Base-by-base conservation (phyloP, 2,888 invertebrate species). In the Sminthurides aquaticus region DNA sequence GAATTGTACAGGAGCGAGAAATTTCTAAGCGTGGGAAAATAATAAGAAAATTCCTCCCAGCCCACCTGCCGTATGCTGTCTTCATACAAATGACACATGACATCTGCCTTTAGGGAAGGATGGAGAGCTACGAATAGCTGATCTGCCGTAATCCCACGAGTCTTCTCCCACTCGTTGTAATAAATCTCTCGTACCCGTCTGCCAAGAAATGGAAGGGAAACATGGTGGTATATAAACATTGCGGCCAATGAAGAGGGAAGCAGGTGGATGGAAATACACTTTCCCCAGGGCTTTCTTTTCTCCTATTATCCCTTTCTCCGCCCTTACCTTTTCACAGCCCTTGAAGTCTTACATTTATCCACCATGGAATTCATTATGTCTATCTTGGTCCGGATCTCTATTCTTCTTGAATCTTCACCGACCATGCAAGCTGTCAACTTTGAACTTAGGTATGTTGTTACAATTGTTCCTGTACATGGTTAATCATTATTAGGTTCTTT, bases 91-190 rank as follows among this genome's bases (percentile, higher is more conserved):
- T 71, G 67, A 55, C 67, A 68, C 66, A 68, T 62, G 5, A 71
- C 71, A 54, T 72, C 74, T 1, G 69, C 64, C 26, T 68, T 72
- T 1, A 74, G 59, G 2, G 68, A 66, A n/a, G 74, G 72, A 52
- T 70, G 69, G 18, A 74, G 57, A 0, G 72, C 67, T 3, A 59
- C 27, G 48, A 74, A 74, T 11, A 74, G 61, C 26, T 64, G 60
- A 2, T 60, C 56, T 2, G 69, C 66, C 24, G 61, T 57, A 34
- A 71, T 67, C 1, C 71, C 72, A 8, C 62, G 62, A 1, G 69
- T 71, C 52, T 71, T 70, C 28, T 74, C 70, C 74, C 74, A 74
- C 2, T 59, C 65, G 28, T 67, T 69, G 11, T 69, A 66, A 52
- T 69, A 74, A 26, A 66, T 54, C 26, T 72, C 72, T 24, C 63